Base-by-base conservation (phyloP, 1,140 invertebrate species). In the Lasioglossum albipes region DNA sequence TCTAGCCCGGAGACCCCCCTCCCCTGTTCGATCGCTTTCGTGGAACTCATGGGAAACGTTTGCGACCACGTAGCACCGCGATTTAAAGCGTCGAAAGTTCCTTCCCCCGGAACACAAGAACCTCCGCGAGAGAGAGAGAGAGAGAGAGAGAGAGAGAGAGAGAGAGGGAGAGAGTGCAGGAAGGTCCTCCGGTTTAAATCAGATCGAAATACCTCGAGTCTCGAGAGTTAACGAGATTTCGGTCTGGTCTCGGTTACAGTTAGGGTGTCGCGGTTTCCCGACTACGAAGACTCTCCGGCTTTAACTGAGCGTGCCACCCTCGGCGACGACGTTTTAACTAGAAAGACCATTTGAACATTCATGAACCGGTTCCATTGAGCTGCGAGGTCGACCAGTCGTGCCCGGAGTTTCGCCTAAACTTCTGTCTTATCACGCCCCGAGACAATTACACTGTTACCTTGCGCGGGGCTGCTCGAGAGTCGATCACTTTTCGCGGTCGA, bases 281-380 rank as follows among this genome's bases (percentile, higher is more conserved):
- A 18, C 27, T n/a, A 41, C 36, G 52, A 31, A 67, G 31, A 59
- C 31, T 36, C 45, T 65, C 18, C 18, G 4, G 45, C 31, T 85
- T 67, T 72, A 86, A 82, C 75, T 62, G 80, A 64, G 61, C 84
- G 84, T 79, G 68, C 70, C 83, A 59, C 61, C 75, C 75, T 85
- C 70, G 67, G 79, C 75, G 80, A 85, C 82, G 74, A 83, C 81
- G 62, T 82, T 85, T 85, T 85, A 85, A 85, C 84, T 77, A 73
- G 75, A 82, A 85, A 70, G 77, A 81, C 82, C 68, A 42, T 84
- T 81, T 54, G 69, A 84, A 84, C 83, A 66, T 70, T 83, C 83
- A 62, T 57, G 81, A 84, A 84, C 70, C 64, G 75, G 78, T 81
- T 73, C 66, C 78, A 84, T 81, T 68, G 83, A 84, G 57, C 72